A percentile compares a stretch with the other conserved stretches of the same genome.
These are phyloP conservation scores for Heliornis fulica DNA, from an alignment of 2,113 vertebrate genomes.

Conservation along the genomic window DNA sequence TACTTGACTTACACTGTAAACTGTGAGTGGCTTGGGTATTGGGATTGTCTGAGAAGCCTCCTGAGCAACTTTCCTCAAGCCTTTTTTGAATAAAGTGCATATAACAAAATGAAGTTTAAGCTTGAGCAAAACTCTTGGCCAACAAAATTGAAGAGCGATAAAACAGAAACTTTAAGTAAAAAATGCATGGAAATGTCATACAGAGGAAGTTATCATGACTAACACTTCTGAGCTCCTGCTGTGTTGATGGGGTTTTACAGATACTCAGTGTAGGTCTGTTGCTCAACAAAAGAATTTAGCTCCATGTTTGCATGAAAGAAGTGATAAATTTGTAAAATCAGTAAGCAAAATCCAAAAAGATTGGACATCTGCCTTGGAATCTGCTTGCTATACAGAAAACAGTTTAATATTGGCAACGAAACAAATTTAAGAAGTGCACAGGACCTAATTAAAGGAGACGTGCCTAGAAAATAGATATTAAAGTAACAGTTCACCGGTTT, in stretches of 20 bases:
- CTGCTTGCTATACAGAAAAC: slow-evolving; percentile 37
- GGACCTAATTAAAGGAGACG: slow-evolving; percentile 54
- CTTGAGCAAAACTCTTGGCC: not conserved
- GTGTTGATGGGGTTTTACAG: not conserved
- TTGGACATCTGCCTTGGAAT: slow-evolving; percentile 61
- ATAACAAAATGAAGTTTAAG: not conserved
- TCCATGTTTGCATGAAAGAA: slow-evolving; percentile 31
- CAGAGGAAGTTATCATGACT: not conserved
- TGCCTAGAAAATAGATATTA: slow-evolving; percentile 46
- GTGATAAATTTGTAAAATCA: slow-evolving; percentile 43
- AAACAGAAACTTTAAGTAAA: not conserved
- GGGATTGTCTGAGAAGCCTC: not conserved
- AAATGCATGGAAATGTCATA: not conserved
- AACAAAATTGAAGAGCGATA: not conserved
- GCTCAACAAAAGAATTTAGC: slow-evolving; percentile 43
- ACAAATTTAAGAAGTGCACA: slow-evolving; percentile 29
- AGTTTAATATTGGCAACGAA: slow-evolving; percentile 49
- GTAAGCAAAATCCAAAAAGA: slow-evolving; percentile 51
- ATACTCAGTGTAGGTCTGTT: slow-evolving; percentile 7
- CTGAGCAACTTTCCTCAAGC: not conserved
- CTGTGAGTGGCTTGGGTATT: not conserved
- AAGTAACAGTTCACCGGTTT: not conserved
- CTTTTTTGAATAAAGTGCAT: not conserved
- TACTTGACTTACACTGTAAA: not conserved
- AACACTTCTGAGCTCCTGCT: not conserved